Conservation (phyloP, 2,113 vertebrate genomes). For the Ciconia boyciana region DNA sequence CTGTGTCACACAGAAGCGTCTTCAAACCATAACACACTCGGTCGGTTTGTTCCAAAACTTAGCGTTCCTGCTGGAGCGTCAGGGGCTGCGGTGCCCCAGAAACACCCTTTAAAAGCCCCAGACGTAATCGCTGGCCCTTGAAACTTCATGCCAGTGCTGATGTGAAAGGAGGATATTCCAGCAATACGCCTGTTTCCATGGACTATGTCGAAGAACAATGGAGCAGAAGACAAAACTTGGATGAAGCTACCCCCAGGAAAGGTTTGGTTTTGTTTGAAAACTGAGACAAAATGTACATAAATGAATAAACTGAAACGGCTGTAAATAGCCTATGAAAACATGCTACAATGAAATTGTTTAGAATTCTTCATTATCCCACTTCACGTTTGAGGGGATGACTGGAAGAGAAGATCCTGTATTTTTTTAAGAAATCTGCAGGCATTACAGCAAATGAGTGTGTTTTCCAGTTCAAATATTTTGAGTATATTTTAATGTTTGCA, state of each 20-base stretch:
- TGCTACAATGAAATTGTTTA: not conserved
- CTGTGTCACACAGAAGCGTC: not conserved
- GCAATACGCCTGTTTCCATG: not conserved
- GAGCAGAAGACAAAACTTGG: not conserved
- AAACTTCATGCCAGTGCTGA: not conserved
- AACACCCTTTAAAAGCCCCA: not conserved
- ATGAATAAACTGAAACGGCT: not conserved
- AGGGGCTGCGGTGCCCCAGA: not conserved
- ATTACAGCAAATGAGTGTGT: not conserved
- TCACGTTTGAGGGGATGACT: not conserved
- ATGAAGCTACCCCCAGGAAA: not conserved
- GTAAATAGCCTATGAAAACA: conserved; percentile 10
- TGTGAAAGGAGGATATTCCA: not conserved
- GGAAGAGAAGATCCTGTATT: conserved; percentile 27
- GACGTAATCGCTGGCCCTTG: not conserved
- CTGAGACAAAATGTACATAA: conserved; percentile 33
- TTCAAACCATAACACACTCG: not conserved
- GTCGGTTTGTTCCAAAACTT: not conserved
- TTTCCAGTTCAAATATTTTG: conserved; percentile 67
- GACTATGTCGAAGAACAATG: not conserved
- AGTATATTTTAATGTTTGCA: conserved; percentile 61
- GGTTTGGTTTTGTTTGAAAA: not conserved
- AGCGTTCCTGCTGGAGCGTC: not conserved
- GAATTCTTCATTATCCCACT: conserved; percentile 15
- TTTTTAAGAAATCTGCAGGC: conserved; percentile 42